Evolutionary conservation across 2,797 vertebrate genomes (phyloP).

Genomic region (Bufotes viridis): DNA sequence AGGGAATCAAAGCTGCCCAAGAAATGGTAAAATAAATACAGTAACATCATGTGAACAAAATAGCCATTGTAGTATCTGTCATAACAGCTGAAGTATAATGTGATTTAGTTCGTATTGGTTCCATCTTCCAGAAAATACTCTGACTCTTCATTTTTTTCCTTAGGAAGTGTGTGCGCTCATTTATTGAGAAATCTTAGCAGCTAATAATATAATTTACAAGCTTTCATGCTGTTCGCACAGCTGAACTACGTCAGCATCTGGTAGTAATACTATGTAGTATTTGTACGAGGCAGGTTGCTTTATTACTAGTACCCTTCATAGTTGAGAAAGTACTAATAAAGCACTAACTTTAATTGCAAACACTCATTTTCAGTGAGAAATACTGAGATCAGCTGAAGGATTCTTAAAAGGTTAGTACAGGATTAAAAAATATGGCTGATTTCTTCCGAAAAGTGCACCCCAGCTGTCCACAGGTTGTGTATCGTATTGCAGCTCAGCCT

Average conservation of each 20-base stretch:
- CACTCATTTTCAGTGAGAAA: not conserved
- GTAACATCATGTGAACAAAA: not conserved
- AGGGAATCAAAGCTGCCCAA: conserved; percentile 11
- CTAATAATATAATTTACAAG: conserved; percentile 46
- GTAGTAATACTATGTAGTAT: not conserved
- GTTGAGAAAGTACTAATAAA: not conserved
- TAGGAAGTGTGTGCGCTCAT: not conserved
- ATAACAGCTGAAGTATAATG: not conserved
- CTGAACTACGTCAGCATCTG: conserved; percentile 38
- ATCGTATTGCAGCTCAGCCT: too few relatives aligned
- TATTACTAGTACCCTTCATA: conserved; percentile 17
- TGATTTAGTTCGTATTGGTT: not conserved
- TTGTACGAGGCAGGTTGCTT: conserved; percentile 34
- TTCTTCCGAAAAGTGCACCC: too few relatives aligned
- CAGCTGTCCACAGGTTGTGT: too few relatives aligned
- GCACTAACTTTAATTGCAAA: not conserved
- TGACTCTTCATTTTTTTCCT: not conserved
- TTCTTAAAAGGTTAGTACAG: not conserved
- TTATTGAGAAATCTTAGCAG: conserved; percentile 40
- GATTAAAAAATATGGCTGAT: too few relatives aligned
- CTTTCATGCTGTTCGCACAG: conserved; percentile 38
- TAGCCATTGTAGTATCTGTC: not conserved
- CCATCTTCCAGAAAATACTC: not conserved
- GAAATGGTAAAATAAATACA: conserved; percentile 4
- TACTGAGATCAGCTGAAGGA: not conserved